phyloP scores from a whole-genome alignment of 2,113 vertebrate species.

The Beaufortia kweichowensis region DNA sequence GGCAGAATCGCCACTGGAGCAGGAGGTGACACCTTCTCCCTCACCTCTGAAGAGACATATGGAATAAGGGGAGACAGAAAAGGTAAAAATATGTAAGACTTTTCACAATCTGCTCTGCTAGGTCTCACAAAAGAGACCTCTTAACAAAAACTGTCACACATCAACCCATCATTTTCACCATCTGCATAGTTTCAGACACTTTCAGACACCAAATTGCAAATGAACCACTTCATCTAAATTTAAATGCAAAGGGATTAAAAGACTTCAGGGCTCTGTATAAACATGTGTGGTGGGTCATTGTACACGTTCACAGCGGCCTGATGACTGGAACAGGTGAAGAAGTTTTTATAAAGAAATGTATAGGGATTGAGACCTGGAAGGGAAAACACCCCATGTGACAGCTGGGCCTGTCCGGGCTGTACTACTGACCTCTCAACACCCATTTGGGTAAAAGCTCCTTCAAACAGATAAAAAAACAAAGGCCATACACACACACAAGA shows the following conservation, averaged over 20 bases:
- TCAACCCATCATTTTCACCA: not conserved
- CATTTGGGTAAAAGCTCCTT: slow-evolving; percentile 68
- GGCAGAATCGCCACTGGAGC: slow-evolving; percentile 87
- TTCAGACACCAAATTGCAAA: not conserved
- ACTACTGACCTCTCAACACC: slow-evolving; percentile 75
- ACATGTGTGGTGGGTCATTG: not conserved
- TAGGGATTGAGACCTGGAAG: slow-evolving; percentile 79
- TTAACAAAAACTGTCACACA: not conserved
- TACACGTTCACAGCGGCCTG: too few species aligned
- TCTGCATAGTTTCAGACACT: not conserved
- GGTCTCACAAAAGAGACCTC: not conserved
- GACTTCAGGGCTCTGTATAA: not conserved
- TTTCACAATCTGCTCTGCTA: not conserved
- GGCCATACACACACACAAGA: slow-evolving; percentile 51
- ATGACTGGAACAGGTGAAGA: not conserved
- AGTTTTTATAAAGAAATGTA: not conserved
- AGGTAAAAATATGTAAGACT: not conserved
- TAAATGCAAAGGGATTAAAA: too few species aligned
- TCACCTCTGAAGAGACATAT: slow-evolving; percentile 73
- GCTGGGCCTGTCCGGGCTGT: slow-evolving; percentile 82
- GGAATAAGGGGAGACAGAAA: not conserved
- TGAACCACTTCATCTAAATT: not conserved
- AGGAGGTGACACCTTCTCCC: slow-evolving; percentile 90
- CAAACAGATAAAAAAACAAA: slow-evolving; percentile 55
- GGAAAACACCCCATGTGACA: slow-evolving; percentile 85